Percentiles rank a stretch among this genome's conserved stretches.
Evolutionary conservation across 2,113 vertebrate species (phyloP).

Genomic region (Carlito syrichta): DNA sequence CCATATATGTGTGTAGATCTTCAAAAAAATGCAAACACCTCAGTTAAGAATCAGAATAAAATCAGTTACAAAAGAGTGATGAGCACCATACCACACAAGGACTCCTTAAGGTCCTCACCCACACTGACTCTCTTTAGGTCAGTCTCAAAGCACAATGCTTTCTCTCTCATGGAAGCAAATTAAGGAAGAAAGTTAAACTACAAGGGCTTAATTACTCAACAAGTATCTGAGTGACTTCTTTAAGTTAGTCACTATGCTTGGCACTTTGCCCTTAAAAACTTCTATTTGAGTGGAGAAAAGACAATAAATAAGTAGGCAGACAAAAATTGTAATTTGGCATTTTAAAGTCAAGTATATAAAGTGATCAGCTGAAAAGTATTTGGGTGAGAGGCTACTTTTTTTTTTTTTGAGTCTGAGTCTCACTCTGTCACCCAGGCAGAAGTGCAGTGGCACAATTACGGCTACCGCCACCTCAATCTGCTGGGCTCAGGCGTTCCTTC

Average conservation of each 20-base stretch:
- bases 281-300: neutral
- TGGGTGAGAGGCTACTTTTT: neutral
- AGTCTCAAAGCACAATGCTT: neutral
- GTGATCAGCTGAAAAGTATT: neutral
- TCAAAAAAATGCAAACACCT: neutral
- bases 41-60: neutral
- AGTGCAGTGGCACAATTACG: too few relatives aligned
- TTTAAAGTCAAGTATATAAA: too few relatives aligned
- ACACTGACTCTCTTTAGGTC: neutral
- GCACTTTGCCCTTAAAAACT: neutral
- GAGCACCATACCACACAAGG: neutral
- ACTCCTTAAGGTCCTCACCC: neutral
- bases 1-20: neutral
- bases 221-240: constrained; percentile 23
- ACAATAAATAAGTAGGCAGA: neutral
- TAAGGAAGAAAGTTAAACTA: neutral
- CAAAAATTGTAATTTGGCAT: neutral
- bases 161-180: neutral
- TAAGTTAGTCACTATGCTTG: neutral
- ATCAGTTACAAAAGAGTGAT: neutral
- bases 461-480: too few relatives aligned
- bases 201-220: neutral
- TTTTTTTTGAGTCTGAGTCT: too few relatives aligned
- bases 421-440: too few relatives aligned
- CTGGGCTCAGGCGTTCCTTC: too few relatives aligned